Conservation (phyloP, 2,888 invertebrate genomes). For the Melinopterus prodromus region DNA sequence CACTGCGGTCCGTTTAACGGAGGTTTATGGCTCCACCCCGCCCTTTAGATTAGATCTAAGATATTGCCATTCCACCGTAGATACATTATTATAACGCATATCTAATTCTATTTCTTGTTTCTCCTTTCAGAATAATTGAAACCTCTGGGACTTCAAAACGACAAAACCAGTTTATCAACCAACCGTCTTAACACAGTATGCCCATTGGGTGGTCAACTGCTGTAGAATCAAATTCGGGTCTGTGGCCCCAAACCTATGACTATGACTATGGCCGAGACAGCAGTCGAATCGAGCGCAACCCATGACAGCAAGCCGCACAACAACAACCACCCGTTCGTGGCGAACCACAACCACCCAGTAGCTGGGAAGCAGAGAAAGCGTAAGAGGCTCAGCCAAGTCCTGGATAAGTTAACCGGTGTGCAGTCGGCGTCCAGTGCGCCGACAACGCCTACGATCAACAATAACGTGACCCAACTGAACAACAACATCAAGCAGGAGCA, state of each 20-base stretch:
- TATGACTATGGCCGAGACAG: conserved; percentile 79
- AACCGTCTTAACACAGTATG: conserved; percentile 45
- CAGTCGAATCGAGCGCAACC: conserved; percentile 64
- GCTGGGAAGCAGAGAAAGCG: conserved; percentile 75
- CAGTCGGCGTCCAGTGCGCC: conserved; percentile 42
- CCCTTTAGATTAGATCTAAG: neutral
- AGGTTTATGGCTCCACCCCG: conserved; percentile 11
- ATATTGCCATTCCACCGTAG: neutral
- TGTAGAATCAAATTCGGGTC: conserved; percentile 44
- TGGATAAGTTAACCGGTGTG: conserved; percentile 74
- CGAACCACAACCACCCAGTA: conserved; percentile 68
- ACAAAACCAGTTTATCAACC: neutral
- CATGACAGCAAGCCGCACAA: conserved; percentile 60
- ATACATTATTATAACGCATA: neutral
- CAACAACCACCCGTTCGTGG: conserved; percentile 68
- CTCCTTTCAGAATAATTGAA: conserved; percentile 30
- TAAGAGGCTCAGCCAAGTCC: conserved; percentile 79
- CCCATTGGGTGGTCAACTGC: conserved; percentile 42
- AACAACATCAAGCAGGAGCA: conserved; percentile 54
- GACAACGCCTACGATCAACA: conserved; percentile 57
- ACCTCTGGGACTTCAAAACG: conserved; percentile 18
- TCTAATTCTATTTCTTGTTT: conserved; percentile 5
- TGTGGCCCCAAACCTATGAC: conserved; percentile 54
- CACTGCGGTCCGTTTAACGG: neutral
- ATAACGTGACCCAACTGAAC: conserved; percentile 61